Conservation (phyloP, 2,113 vertebrate genomes). For the Ophthalmolycus amberensis region DNA sequence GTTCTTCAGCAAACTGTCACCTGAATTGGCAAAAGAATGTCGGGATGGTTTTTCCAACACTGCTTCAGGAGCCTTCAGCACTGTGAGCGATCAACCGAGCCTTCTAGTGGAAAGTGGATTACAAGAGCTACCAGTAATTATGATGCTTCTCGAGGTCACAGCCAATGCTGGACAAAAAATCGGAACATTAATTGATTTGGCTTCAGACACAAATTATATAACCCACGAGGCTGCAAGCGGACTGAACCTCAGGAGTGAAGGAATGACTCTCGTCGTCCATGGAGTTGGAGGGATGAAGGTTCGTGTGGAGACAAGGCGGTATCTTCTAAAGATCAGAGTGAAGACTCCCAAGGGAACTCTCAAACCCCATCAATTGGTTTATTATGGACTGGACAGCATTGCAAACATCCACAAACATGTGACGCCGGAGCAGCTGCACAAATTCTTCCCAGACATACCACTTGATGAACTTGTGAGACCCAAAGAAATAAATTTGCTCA, state of each 20-base stretch:
- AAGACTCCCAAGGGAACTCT: background rate
- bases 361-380: background rate
- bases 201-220: slow-evolving; percentile 54
- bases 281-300: slow-evolving; percentile 21
- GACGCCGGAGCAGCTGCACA: background rate
- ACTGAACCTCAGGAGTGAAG: slow-evolving; percentile 21
- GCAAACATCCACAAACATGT: background rate
- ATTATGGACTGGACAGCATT: background rate
- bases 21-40: too few species aligned
- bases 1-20: too few species aligned
- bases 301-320: background rate
- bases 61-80: too few species aligned
- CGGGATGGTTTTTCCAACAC: too few species aligned
- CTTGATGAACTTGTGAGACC: background rate
- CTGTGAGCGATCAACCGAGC: too few species aligned
- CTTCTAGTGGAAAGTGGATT: too few species aligned
- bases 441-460: background rate
- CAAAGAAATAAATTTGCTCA: background rate
- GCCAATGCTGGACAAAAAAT: slow-evolving; percentile 55
- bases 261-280: slow-evolving; percentile 26
- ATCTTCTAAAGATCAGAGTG: background rate
- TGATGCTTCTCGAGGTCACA: slow-evolving; percentile 28
- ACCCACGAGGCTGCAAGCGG: slow-evolving; percentile 34
- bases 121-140: background rate
- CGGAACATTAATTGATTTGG: slow-evolving; percentile 38